Conservation (phyloP, 30 jellyfish, hydroid and myxozoan genomes). For the Hydra vulgaris region DNA sequence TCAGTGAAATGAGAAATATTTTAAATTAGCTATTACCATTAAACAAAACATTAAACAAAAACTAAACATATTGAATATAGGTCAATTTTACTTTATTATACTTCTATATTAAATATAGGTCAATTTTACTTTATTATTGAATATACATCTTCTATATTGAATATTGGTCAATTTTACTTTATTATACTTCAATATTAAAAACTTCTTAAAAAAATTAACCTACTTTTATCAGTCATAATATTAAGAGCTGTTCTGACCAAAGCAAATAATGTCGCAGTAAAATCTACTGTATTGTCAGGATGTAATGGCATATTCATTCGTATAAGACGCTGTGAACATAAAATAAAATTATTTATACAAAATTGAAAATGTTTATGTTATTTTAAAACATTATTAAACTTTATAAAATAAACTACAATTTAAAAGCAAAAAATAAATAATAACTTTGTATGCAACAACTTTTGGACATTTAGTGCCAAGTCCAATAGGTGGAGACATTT, state of each 20-base stretch:
- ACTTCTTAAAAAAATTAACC: constrained; percentile 2
- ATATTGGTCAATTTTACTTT: too few relatives aligned
- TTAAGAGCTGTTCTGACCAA: constrained; percentile 93
- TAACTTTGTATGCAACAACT: constrained; percentile 94
- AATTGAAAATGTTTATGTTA: too few relatives aligned
- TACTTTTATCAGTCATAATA: constrained; percentile 95
- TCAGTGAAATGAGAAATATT: too few relatives aligned
- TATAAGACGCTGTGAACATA: constrained; percentile 51
- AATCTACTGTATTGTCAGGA: constrained; percentile 97
- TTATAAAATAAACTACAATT: not conserved
- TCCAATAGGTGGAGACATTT: constrained; percentile 98
- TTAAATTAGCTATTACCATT: too few relatives aligned
- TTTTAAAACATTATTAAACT: not conserved
- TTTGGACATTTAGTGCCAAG: constrained; percentile 97
- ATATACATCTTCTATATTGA: too few relatives aligned
- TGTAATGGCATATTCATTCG: constrained; percentile 97
- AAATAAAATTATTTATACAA: not conserved
- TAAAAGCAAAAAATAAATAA: not conserved
- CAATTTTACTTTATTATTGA: too few relatives aligned
- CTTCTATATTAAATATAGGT: too few relatives aligned
- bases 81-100: too few relatives aligned
- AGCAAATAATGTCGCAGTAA: constrained; percentile 96
- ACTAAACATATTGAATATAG: too few relatives aligned
- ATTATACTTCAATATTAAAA: not conserved
- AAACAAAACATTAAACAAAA: too few relatives aligned